Base-by-base conservation (phyloP, 2,113 vertebrate species). In the Crocuta crocuta region DNA sequence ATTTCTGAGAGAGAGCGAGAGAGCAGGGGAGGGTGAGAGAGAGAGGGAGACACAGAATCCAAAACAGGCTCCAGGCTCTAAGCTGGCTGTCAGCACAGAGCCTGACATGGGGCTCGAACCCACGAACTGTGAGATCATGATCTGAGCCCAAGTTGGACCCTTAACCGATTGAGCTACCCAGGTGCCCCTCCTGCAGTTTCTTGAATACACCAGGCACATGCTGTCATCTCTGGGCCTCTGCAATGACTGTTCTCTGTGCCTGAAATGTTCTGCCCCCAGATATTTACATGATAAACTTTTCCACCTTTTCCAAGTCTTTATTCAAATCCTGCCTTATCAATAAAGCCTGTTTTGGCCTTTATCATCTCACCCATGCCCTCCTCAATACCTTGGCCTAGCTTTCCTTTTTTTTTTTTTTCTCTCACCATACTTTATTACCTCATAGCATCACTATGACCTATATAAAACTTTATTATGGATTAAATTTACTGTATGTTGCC, bases 281-380 rank as follows among this genome's bases (percentile, higher is more conserved):
- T 65, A 87, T 2, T 83, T 28, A 81, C 35, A 68, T 74, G 13
- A 95, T 33, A 76, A 43, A 39, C 26, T 39, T 78, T 33, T 81
- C 43, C 8, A 45, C 55, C n/a, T 94, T 92, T 74, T 91, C n/a
- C 28, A 95, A 92, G 55, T 58, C 61, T 45, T 95, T 79, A 94
- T 82, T 81, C 24, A 92, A 81, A 83, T 53, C 23, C 76, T 28
- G 39, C 43, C 61, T 86, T 70, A 19, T 65, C 66, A 66, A 7
- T 39, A 21, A 94, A 86, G 23, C 17, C 81, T 71, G 0, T 73
- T 74, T 33, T 96, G 13, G 33, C 39, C n/a, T n/a, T 78, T 85
- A 24, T 33, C 43, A 61, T 31, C 4, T 24, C 39, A 48, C 15
- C 33, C 4, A 83, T 39, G 26, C 17, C 15, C 4, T 89, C 58